Evolutionary conservation across 2,113 vertebrate species (phyloP), one percentile per base, ranked within the genome.

Genomic region (Cyphomyrus plagiostoma): DNA sequence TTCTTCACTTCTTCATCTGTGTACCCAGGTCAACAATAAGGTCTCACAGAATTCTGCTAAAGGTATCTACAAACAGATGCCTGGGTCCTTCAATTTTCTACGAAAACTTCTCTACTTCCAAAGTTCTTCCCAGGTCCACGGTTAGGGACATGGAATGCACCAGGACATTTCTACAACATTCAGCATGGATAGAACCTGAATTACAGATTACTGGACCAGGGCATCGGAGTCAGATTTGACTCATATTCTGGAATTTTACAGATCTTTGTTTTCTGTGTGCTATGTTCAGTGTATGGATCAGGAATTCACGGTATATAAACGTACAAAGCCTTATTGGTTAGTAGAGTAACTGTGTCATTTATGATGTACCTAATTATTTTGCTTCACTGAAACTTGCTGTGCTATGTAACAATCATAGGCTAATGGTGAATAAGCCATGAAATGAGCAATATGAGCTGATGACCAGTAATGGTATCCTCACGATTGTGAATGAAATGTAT

Each of bases 51-150:
- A 95, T 90, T 95, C 95, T 1, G 96, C 95, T 89, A 98, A 95
- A 94, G 98, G 97, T 0, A 70, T 77, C 82, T 98, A 95, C 94
- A 99, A 99, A 91, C 98, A 99, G 95, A 99, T 98, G 62, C 98
- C 98, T 0, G 97, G 97, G 42, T 97, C 95, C 21, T 98, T 99
- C 92, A 98, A 98, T 91, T 99, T 97, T 88, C 98, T 99, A 30
- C 97, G 98, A 62, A 99, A 98, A 91, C 96, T 90, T 30, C 94
- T 99, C 90, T 97, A 96, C 93, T 99, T 99, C 87, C 48, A 80
- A 88, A 49, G 86, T 90, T 93, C 0, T 93, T 2, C 46, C 1
- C 89, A 91, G 45, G 3, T 1, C 46, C 62, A 66, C 35, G 77
- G 13, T 83, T 77, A 19, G 83, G 0, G 26, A 17, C 89, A 1